Evolutionary conservation across 2,797 vertebrate species (phyloP).

Genomic region (Nannoperca obscura): DNA sequence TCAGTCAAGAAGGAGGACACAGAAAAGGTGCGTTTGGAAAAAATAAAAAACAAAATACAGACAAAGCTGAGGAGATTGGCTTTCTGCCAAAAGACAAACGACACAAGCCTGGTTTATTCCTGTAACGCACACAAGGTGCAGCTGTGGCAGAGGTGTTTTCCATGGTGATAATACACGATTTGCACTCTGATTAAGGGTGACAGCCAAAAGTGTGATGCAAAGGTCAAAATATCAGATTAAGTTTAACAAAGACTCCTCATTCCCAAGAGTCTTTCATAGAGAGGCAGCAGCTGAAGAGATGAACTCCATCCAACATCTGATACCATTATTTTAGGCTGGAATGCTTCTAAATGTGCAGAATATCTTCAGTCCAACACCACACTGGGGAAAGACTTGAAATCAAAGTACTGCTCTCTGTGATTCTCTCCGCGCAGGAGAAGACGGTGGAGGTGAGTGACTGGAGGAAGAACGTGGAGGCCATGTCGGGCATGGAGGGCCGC

Average conservation of each 20-base stretch:
- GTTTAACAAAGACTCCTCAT: no score
- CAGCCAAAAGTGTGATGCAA: neutral
- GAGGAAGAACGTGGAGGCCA: conserved; percentile 98
- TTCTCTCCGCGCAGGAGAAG: conserved; percentile 86
- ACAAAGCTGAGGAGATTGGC: neutral
- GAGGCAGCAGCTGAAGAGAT: neutral
- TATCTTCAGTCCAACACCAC: neutral
- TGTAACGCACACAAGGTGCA: neutral
- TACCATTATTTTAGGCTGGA: neutral
- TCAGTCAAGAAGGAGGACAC: conserved; percentile 99
- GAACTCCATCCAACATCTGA: neutral
- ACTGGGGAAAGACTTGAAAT: neutral
- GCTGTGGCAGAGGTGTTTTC: neutral
- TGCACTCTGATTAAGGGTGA: neutral
- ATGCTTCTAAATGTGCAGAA: neutral
- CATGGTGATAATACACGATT: neutral
- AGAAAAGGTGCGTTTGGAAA: conserved; percentile 89
- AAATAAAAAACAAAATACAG: neutral
- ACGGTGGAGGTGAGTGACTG: conserved; percentile 96
- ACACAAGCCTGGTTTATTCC: neutral
- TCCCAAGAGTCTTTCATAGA: neutral
- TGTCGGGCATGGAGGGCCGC: conserved; percentile 98
- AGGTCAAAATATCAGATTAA: neutral
- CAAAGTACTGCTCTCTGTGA: neutral
- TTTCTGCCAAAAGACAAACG: neutral